Percentiles rank a stretch among this genome's conserved stretches.
Evolutionary conservation across 2,888 invertebrate species (phyloP).

Genomic region (Rhogogaster chlorosoma): DNA sequence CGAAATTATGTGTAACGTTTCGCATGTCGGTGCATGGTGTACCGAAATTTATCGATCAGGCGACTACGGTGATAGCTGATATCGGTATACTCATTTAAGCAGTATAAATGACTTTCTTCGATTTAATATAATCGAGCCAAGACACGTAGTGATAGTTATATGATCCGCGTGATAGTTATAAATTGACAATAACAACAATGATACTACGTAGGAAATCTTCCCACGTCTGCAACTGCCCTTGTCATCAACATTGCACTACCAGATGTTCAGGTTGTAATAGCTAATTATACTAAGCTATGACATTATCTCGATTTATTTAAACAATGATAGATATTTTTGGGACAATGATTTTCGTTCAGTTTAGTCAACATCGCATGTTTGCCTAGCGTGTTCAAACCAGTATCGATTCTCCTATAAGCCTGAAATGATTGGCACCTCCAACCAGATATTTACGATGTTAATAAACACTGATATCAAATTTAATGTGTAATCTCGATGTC

Average conservation of each 20-base stretch:
- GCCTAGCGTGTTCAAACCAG: not conserved
- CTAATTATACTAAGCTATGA: not conserved
- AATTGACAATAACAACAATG: constrained; percentile 59
- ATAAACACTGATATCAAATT: not conserved
- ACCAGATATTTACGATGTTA: not conserved
- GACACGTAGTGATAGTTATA: no score
- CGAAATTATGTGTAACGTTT: constrained; percentile 15
- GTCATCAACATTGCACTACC: constrained; percentile 75
- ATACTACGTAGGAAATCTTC: constrained; percentile 68
- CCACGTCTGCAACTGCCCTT: constrained; percentile 74
- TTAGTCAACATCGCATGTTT: not conserved
- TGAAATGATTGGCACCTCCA: not conserved
- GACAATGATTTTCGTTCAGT: not conserved
- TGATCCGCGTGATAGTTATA: not conserved
- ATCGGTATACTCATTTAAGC: not conserved
- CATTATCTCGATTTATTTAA: not conserved
- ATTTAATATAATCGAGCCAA: not conserved
- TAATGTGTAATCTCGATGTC: not conserved
- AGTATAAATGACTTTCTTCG: not conserved
- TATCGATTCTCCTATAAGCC: not conserved
- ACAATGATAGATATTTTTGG: not conserved
- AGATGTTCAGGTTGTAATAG: constrained; percentile 71
- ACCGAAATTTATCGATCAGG: constrained; percentile 33
- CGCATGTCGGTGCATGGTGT: not conserved
- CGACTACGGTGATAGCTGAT: not conserved